These are phyloP conservation scores for Suillia variegata DNA, from an alignment of 2,888 invertebrate species.

Conservation along the genomic window DNA sequence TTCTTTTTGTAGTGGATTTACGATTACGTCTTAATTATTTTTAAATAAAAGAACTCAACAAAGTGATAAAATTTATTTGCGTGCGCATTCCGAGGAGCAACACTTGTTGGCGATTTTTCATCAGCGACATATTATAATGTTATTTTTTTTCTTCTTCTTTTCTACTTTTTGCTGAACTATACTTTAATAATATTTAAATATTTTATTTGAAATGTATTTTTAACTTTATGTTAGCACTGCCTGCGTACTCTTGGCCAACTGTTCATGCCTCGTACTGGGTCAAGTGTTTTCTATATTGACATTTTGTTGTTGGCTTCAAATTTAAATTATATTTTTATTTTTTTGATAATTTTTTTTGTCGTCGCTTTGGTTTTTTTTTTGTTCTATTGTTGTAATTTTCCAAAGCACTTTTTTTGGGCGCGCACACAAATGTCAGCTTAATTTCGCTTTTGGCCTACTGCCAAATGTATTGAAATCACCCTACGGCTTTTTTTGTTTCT, in stretches of 20 bases:
- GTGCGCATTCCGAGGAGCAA: neutral
- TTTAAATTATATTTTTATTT: neutral
- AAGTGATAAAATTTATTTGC: too few relatives aligned
- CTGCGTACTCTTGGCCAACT: neutral
- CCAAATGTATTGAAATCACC: conserved; percentile 23
- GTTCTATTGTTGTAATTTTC: neutral
- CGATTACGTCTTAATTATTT: too few relatives aligned
- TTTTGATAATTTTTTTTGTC: neutral
- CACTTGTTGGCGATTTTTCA: conserved; percentile 15
- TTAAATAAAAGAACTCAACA: too few relatives aligned
- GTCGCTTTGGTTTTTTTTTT: neutral
- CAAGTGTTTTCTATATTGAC: neutral
- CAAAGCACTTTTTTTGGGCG: neutral
- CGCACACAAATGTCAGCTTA: conserved; percentile 5
- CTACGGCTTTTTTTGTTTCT: neutral
- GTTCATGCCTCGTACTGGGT: neutral
- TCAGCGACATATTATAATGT: conserved; percentile 2
- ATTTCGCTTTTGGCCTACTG: conserved; percentile 26
- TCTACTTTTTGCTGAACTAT: too few relatives aligned
- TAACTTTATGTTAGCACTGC: neutral
- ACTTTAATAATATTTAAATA: too few relatives aligned
- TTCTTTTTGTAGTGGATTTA: too few relatives aligned
- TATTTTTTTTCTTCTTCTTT: too few relatives aligned
- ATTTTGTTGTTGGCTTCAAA: neutral
- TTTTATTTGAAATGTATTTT: too few relatives aligned